Base-by-base conservation (phyloP, 2,113 vertebrate species). In the Notarius lentiginosus region DNA sequence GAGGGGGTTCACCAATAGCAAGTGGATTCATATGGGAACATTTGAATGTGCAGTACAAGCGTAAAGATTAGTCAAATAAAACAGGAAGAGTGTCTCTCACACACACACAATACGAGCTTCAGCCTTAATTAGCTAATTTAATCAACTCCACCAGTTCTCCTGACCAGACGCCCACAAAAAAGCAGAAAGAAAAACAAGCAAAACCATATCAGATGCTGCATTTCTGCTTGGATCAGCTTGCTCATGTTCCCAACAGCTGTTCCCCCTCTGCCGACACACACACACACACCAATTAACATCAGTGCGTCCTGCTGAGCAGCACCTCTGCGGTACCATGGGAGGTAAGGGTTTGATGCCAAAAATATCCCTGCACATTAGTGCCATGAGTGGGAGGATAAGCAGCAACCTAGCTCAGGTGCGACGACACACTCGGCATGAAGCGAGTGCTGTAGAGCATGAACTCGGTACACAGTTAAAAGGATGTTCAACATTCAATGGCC, bases 351-450 rank as follows among this genome's bases (percentile, higher is more conserved):
- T 20, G 63, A 87, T 80, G 89, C 89, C 89, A 90, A 88, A 90
- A 90, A 90, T 90, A 88, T 84, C 87, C 65, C 51, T 80, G 83
- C 84, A 90, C 87, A 87, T 87, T 88, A 87, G 72, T 56, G 87
- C 66, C 81, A 77, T 84, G 82, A 84, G 89, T 65, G 27, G 84
- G 81, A 83, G 83, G 27, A 53, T 77, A 55, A 82, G 72, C 22
- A 73, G 70, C 22, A 58, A 87, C 84, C 82, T 60, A n/a, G 34
- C 18, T 30, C 84, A 65, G 84, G 73, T 80, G 86, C 27, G 0
- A 66, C 34, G 18, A 84, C 65, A 81, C 30, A 53, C 53, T 79
- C 63, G 27, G 63, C 81, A 75, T 75, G 81, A 63, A 81, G 49
- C 18, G 34, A 49, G 55, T 70, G 24, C 49, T 80, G 0, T 8